A percentile compares a stretch with the other conserved stretches of the same genome.
Evolutionary conservation across 2,797 vertebrate species (phyloP).

Genomic region (Sebastes cheni): DNA sequence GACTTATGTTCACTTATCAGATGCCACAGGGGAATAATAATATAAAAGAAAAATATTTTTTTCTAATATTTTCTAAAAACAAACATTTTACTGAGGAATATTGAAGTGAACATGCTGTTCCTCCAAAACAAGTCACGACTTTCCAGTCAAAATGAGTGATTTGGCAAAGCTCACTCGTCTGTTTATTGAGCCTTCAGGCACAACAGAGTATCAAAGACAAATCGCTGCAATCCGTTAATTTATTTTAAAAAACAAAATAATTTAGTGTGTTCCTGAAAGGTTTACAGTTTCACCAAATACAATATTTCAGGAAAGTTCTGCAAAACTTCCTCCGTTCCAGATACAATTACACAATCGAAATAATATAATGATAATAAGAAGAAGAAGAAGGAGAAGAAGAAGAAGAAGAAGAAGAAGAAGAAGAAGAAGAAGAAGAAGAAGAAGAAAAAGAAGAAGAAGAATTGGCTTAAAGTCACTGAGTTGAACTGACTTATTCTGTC

Average conservation of each 20-base stretch:
- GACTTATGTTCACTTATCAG: background rate
- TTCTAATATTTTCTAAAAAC: background rate
- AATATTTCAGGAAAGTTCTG: background rate
- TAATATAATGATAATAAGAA: background rate
- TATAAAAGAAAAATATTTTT: background rate
- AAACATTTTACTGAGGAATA: background rate
- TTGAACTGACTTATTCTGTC: background rate
- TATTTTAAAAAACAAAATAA: background rate
- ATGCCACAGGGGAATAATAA: background rate
- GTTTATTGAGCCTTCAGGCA: background rate
- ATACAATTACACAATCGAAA: background rate
- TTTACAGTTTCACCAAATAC: background rate
- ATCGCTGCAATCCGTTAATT: background rate
- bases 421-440: no score
- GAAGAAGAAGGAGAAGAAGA: no score
- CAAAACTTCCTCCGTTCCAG: background rate
- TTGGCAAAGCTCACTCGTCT: background rate
- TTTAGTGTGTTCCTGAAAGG: background rate
- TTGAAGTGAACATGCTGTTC: background rate
- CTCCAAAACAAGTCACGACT: background rate
- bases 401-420: no score
- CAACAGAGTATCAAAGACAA: background rate
- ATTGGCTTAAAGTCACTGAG: background rate
- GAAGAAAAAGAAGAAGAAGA: no score
- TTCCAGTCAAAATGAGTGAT: background rate